Conservation (phyloP, 2,888 invertebrate genomes). For the Alsophila aescularia region DNA sequence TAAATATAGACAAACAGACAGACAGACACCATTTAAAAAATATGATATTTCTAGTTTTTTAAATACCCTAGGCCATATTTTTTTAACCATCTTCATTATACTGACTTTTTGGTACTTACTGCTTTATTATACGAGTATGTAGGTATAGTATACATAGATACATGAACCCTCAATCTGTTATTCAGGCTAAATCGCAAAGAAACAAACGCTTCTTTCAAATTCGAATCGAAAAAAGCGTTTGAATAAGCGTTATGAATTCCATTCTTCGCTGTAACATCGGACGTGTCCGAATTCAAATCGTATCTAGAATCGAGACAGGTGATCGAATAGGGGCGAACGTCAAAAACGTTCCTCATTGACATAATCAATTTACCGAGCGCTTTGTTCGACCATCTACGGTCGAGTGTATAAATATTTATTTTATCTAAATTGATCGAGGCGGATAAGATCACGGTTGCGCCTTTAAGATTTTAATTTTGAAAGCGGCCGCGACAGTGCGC, state of each 20-base stretch:
- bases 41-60: too few species aligned
- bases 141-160: not conserved
- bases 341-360: slow-evolving; percentile 68
- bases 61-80: too few species aligned
- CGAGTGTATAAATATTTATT: slow-evolving; percentile 84
- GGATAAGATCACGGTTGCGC: slow-evolving; percentile 80
- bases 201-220: slow-evolving; percentile 21
- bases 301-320: slow-evolving; percentile 67
- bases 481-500: slow-evolving; percentile 77
- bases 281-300: slow-evolving; percentile 36
- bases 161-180: slow-evolving; percentile 2
- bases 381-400: slow-evolving; percentile 80
- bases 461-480: slow-evolving; percentile 81
- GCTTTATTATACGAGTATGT: not conserved
- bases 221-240: slow-evolving; percentile 21
- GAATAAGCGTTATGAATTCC: slow-evolving; percentile 33
- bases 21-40: too few species aligned
- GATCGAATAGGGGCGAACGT: slow-evolving; percentile 70
- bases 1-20: too few species aligned
- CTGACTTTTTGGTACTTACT: too few species aligned
- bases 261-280: slow-evolving; percentile 26
- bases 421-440: slow-evolving; percentile 83
- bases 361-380: slow-evolving; percentile 81
- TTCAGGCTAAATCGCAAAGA: slow-evolving; percentile 9
- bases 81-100: too few species aligned